phyloP scores from a whole-genome alignment of 2,797 vertebrate genomes.

The Falco concolor region DNA sequence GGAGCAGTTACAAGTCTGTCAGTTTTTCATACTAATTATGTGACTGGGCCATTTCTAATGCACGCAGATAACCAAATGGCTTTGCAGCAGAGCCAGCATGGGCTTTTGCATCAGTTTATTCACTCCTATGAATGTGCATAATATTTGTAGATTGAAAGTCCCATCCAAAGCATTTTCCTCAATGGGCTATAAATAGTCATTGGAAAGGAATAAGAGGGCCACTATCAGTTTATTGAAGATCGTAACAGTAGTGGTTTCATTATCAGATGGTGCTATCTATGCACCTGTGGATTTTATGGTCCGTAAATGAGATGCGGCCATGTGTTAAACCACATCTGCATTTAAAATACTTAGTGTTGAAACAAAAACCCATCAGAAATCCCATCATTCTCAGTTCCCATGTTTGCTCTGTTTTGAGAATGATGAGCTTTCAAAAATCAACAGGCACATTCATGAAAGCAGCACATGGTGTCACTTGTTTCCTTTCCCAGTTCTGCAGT shows the following conservation, averaged over 20 bases:
- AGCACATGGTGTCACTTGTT: conserved; percentile 8
- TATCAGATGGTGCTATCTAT: background rate
- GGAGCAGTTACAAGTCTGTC: conserved; percentile 38
- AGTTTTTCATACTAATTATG: conserved; percentile 41
- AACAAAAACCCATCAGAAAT: conserved; percentile 8
- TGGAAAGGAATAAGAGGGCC: background rate
- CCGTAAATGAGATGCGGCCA: background rate
- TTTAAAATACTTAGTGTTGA: background rate
- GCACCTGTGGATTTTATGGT: conserved; percentile 45
- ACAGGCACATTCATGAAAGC: background rate
- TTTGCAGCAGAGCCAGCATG: background rate
- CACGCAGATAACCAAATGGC: background rate
- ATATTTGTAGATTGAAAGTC: background rate
- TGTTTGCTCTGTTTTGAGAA: conserved; percentile 5
- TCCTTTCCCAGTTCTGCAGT: background rate
- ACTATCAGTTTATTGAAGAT: background rate
- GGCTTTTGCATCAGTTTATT: background rate
- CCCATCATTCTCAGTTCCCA: background rate
- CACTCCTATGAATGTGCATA: background rate
- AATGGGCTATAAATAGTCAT: background rate
- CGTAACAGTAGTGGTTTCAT: background rate
- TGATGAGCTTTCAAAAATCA: background rate
- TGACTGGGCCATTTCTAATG: background rate
- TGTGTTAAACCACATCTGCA: conserved; percentile 28
- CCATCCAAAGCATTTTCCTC: background rate